These are phyloP conservation scores for Leptodactylus fallax DNA, from an alignment of 2,797 vertebrate species.

Conservation along the genomic window DNA sequence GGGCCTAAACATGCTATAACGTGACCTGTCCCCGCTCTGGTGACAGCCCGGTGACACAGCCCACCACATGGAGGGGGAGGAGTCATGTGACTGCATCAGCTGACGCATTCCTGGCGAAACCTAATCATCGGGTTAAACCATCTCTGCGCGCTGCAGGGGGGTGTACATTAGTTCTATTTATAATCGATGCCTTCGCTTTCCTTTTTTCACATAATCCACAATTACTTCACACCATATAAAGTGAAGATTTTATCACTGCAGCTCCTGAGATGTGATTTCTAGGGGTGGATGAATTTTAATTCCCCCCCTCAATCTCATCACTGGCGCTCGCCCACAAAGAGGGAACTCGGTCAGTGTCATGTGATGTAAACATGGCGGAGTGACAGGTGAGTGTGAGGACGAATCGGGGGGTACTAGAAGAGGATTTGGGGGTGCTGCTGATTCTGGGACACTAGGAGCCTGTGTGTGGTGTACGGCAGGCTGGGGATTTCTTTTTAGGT, in stretches of 20 bases:
- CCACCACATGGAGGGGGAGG: not conserved
- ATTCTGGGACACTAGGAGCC: not conserved
- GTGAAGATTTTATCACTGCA: not conserved
- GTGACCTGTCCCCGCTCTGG: not conserved
- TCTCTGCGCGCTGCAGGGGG: not conserved
- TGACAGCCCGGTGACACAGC: not conserved
- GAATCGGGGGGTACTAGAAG: no score
- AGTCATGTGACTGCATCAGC: constrained; percentile 20
- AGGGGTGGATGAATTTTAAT: no score
- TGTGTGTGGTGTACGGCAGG: no score
- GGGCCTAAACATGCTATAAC: no score
- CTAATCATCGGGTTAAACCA: not conserved
- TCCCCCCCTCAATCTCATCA: not conserved
- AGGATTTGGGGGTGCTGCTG: not conserved
- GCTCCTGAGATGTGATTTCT: not conserved
- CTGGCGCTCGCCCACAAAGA: constrained; percentile 1
- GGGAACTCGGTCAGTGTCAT: constrained; percentile 40
- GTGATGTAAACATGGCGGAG: constrained; percentile 62
- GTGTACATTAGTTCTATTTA: fast-evolving
- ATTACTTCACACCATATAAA: not conserved
- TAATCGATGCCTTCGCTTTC: not conserved
- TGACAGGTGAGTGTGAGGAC: constrained; percentile 32
- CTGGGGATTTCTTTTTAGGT: not conserved
- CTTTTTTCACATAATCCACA: not conserved
- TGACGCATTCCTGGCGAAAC: constrained; percentile 1